Conservation (phyloP, 1,140 invertebrate genomes). For the Brachionus rubens region DNA sequence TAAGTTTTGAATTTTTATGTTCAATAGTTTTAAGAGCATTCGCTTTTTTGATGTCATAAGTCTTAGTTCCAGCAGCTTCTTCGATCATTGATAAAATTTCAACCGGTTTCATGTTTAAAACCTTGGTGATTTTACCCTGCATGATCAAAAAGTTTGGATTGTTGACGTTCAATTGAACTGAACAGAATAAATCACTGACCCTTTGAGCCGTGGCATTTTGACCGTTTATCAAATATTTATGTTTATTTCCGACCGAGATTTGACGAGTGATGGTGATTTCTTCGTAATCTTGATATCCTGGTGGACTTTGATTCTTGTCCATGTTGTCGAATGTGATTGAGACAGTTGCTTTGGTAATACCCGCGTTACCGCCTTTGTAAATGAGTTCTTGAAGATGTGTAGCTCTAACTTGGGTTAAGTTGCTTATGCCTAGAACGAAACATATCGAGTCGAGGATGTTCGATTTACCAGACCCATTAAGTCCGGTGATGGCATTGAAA, state of each 20-base stretch:
- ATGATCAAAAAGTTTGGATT: constrained; percentile 99
- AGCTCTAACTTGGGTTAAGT: constrained; percentile 83
- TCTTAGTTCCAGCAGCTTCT: constrained; percentile 94
- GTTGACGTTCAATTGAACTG: constrained; percentile 94
- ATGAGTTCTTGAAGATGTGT: constrained; percentile 86
- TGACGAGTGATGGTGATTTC: constrained; percentile 85
- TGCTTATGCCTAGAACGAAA: constrained; percentile 93
- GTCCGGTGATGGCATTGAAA: constrained; percentile 96
- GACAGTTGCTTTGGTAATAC: constrained; percentile 90
- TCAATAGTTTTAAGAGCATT: constrained; percentile 80
- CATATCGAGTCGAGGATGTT: constrained; percentile 98
- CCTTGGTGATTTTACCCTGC: constrained; percentile 98
- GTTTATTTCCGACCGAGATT: constrained; percentile 68
- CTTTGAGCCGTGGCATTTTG: constrained; percentile 80
- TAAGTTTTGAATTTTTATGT: constrained; percentile 86
- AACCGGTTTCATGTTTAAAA: constrained; percentile 95
- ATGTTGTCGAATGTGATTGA: constrained; percentile 91
- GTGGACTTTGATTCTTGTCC: constrained; percentile 76
- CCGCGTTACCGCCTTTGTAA: constrained; percentile 94
- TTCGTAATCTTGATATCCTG: constrained; percentile 85
- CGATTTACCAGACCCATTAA: constrained; percentile 97
- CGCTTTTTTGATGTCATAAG: constrained; percentile 92
- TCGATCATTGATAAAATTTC: constrained; percentile 98
- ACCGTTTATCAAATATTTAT: constrained; percentile 93
- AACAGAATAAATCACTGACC: constrained; percentile 89